A percentile compares a stretch with the other conserved stretches of the same genome.
phyloP scores from a whole-genome alignment of 1,140 invertebrate genomes.

The Pseudomyrmex cubaensis region DNA sequence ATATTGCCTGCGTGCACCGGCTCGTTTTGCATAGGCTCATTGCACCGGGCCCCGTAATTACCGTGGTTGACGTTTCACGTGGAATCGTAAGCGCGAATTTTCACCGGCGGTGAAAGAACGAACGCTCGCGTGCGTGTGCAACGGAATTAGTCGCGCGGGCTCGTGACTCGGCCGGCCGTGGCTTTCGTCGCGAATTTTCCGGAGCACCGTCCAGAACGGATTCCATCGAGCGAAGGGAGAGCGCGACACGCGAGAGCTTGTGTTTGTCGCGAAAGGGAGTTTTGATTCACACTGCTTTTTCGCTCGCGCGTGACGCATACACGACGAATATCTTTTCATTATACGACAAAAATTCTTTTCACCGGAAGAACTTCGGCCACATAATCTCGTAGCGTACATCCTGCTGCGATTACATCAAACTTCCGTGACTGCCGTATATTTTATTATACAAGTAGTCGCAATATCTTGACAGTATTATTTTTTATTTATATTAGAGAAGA shows the following conservation, averaged over 20 bases:
- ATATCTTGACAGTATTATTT: not conserved
- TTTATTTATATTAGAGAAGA: not conserved
- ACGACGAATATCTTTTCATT: slow-evolving; percentile 7
- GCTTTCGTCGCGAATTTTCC: slow-evolving; percentile 75
- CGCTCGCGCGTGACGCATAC: not conserved
- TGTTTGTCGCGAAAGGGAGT: not conserved
- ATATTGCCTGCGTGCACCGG: too few relatives aligned
- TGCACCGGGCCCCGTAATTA: not conserved
- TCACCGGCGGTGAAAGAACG: slow-evolving; percentile 40
- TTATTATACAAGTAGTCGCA: not conserved
- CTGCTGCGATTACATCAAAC: not conserved
- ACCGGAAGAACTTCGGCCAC: slow-evolving; percentile 13
- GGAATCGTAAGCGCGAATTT: slow-evolving; percentile 16
- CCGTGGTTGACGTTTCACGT: not conserved
- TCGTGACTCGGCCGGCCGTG: slow-evolving; percentile 31
- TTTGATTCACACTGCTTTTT: slow-evolving; percentile 10
- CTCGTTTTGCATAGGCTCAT: not conserved
- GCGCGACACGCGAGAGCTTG: slow-evolving; percentile 4
- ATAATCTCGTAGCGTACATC: slow-evolving; percentile 2
- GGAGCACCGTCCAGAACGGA: slow-evolving; percentile 71
- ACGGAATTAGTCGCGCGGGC: slow-evolving; percentile 2
- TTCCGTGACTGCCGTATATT: not conserved
- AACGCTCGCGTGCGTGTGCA: not conserved
- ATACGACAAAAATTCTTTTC: slow-evolving; percentile 19
- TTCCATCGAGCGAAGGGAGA: slow-evolving; percentile 50